These are phyloP conservation scores for Mesaphorura yosii DNA, from an alignment of 1,140 invertebrate species.

Conservation along the genomic window DNA sequence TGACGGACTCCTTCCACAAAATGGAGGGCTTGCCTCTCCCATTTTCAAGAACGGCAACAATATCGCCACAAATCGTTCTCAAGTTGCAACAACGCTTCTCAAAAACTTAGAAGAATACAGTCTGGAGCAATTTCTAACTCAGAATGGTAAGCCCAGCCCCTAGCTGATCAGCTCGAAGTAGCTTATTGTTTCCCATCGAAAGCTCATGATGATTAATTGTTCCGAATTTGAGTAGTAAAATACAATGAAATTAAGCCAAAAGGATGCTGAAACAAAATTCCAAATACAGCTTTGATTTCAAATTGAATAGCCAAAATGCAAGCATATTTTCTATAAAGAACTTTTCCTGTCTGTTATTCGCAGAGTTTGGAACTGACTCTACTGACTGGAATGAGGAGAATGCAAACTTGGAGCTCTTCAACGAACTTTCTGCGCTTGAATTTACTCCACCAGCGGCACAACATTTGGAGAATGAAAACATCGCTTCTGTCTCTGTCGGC, in stretches of 20 bases:
- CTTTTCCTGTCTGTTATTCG: background rate
- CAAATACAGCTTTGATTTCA: constrained; percentile 1
- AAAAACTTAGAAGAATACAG: constrained; percentile 15
- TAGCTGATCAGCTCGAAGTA: background rate
- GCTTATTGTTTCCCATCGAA: background rate
- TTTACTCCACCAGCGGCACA: background rate
- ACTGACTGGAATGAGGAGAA: constrained; percentile 15
- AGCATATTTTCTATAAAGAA: constrained; percentile 3
- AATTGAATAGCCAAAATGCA: background rate
- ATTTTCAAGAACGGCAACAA: background rate
- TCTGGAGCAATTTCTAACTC: background rate
- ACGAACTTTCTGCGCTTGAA: constrained; percentile 21
- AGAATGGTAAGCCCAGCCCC: constrained; percentile 4
- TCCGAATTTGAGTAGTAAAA: background rate
- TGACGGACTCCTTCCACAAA: background rate
- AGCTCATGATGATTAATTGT: background rate
- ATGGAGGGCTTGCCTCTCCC: background rate
- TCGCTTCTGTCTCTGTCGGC: background rate
- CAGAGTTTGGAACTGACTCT: constrained; percentile 5
- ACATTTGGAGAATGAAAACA: background rate
- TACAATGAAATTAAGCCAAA: constrained; percentile 8
- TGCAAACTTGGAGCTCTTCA: constrained; percentile 21
- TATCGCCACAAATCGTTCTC: constrained; percentile 11
- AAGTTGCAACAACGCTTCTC: constrained; percentile 15
- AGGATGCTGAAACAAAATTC: constrained; percentile 8